A percentile compares a stretch with the other conserved stretches of the same genome.
phyloP scores from a whole-genome alignment of 2,113 vertebrate species.

The Tachysurus vachellii region DNA sequence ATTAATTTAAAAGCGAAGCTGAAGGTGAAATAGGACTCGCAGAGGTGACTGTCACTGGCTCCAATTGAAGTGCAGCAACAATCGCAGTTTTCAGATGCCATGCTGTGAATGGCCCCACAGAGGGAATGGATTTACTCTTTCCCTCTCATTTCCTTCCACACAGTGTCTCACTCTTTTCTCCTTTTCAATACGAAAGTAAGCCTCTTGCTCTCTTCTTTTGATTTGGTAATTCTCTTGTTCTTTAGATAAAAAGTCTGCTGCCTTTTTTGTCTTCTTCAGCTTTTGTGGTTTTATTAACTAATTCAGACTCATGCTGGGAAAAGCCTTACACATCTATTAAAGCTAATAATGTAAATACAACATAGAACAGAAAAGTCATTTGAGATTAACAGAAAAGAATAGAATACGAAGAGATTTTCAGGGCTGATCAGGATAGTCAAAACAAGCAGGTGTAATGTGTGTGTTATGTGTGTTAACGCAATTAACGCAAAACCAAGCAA shows the following conservation, averaged over 20 bases:
- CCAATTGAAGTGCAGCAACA: conserved; percentile 38
- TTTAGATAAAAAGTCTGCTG: background rate
- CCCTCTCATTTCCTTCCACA: conserved; percentile 24
- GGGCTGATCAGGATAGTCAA: conserved; percentile 10
- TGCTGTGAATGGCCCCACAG: conserved; percentile 42
- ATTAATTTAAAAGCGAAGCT: conserved; percentile 38
- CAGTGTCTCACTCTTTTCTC: conserved; percentile 17
- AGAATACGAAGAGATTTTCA: conserved; percentile 14
- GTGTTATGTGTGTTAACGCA: background rate
- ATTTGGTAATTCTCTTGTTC: conserved; percentile 30
- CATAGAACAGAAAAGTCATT: background rate
- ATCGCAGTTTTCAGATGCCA: conserved; percentile 41
- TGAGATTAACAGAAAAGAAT: background rate
- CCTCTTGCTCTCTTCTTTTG: conserved; percentile 2
- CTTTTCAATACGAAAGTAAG: conserved; percentile 18
- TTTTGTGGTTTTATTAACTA: conserved; percentile 14
- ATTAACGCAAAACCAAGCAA: background rate
- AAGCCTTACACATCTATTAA: background rate
- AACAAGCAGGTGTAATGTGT: background rate
- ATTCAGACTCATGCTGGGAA: conserved; percentile 15
- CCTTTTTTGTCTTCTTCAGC: background rate
- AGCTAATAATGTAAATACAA: background rate
- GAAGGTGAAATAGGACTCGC: conserved; percentile 42
- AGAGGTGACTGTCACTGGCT: conserved; percentile 35
- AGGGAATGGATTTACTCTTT: conserved; percentile 36